These are phyloP conservation scores for Lutraria rhynchaena DNA, from an alignment of 1,140 invertebrate genomes.

Conservation along the genomic window DNA sequence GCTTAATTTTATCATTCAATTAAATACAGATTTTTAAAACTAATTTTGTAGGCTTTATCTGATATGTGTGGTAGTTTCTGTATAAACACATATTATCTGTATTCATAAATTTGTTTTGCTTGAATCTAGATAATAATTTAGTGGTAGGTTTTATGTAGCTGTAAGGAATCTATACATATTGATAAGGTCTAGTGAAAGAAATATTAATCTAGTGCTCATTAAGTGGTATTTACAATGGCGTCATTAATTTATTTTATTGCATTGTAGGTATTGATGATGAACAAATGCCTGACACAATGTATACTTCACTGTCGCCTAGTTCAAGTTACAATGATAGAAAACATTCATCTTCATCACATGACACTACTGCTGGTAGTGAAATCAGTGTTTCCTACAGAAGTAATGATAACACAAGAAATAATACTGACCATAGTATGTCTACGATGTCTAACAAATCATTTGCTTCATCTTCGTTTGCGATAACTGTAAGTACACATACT, in stretches of 20 bases:
- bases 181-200: too few species aligned
- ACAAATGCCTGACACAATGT: conserved; percentile 36
- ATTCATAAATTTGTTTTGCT: too few species aligned
- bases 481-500: conserved; percentile 45
- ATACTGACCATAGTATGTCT: conserved; percentile 12
- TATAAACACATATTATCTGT: too few species aligned
- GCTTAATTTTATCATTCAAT: neutral
- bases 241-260: too few species aligned
- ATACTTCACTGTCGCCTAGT: neutral
- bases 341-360: neutral
- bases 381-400: neutral
- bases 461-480: conserved; percentile 23
- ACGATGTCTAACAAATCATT: conserved; percentile 22
- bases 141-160: too few species aligned
- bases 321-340: neutral
- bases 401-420: conserved; percentile 5
- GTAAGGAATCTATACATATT: too few species aligned
- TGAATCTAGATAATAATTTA: too few species aligned
- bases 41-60: too few species aligned
- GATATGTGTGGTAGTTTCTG: too few species aligned
- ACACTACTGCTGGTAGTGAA: neutral
- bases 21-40: too few species aligned
- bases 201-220: too few species aligned
- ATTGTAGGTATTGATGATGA: conserved; percentile 48
- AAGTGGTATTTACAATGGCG: too few species aligned